These are phyloP conservation scores for Microplitis deprimator DNA, from an alignment of 2,888 invertebrate genomes.

Conservation along the genomic window DNA sequence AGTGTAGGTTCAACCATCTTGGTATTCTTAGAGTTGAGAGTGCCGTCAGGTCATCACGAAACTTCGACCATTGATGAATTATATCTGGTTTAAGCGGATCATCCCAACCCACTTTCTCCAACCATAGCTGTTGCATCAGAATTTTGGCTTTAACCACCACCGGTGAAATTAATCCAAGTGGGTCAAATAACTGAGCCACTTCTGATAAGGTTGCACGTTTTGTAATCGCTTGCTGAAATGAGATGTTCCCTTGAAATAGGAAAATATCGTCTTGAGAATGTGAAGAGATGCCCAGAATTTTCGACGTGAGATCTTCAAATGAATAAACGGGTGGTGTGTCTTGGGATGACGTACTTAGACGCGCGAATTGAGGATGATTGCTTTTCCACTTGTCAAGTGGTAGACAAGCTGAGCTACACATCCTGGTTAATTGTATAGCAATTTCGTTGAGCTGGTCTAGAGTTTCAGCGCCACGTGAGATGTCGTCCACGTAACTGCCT, in stretches of 20 bases:
- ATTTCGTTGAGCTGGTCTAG: constrained; percentile 24
- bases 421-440: constrained; percentile 25
- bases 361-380: too few relatives aligned
- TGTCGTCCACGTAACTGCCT: constrained; percentile 43
- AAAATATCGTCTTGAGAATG: too few relatives aligned
- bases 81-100: constrained; percentile 18
- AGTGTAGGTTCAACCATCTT: neutral
- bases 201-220: constrained; percentile 43
- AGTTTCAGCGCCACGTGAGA: constrained; percentile 38
- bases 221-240: constrained; percentile 1
- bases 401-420: constrained; percentile 37
- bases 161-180: constrained; percentile 45
- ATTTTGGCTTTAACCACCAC: constrained; percentile 44
- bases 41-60: constrained; percentile 28
- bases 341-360: too few relatives aligned
- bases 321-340: too few relatives aligned
- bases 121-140: constrained; percentile 45
- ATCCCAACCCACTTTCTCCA: constrained; percentile 45
- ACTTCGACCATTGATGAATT: constrained; percentile 28
- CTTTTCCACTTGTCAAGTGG: neutral
- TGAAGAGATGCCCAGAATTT: too few relatives aligned
- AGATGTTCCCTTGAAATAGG: too few relatives aligned
- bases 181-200: constrained; percentile 45
- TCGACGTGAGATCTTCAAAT: too few relatives aligned
- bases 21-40: constrained; percentile 29